Evolutionary conservation across 2,113 vertebrate species (phyloP).

Genomic region (Erinaceus europaeus): DNA sequence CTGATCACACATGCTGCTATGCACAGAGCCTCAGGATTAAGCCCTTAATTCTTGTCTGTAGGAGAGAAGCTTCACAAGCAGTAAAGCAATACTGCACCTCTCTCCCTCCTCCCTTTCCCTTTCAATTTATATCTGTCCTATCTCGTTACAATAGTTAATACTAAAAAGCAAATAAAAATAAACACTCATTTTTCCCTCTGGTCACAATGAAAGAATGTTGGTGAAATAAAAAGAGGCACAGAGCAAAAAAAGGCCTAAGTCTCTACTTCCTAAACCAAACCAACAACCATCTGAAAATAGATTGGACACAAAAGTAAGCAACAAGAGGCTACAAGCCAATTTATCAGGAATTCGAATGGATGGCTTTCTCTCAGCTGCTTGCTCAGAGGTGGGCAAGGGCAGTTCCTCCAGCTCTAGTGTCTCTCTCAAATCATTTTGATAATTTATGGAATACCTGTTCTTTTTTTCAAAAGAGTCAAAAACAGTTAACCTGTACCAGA

Average conservation of each 20-base stretch:
- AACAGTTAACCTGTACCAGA: constrained; percentile 68
- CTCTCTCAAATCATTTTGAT: constrained; percentile 69
- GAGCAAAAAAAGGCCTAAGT: neutral
- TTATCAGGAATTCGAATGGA: constrained; percentile 69
- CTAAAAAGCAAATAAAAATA: neutral
- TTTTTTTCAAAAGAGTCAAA: constrained; percentile 76
- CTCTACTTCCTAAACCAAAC: neutral
- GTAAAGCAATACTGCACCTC: no score
- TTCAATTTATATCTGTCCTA: no score
- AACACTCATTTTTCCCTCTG: neutral
- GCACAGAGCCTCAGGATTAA: no score
- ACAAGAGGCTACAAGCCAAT: constrained; percentile 50
- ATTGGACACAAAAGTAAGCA: neutral
- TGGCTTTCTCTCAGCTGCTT: constrained; percentile 71
- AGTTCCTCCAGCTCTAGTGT: constrained; percentile 68
- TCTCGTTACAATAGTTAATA: no score
- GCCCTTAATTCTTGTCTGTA: no score
- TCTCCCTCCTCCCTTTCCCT: no score
- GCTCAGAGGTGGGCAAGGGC: constrained; percentile 68
- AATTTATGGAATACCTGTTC: constrained; percentile 78
- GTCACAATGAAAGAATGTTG: neutral
- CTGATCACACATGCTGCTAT: no score
- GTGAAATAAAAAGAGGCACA: neutral
- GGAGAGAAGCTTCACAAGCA: no score
- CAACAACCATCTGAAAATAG: neutral